A percentile compares a stretch with the other conserved stretches of the same genome.
These are phyloP conservation scores for Neomicropteryx cornuta DNA, from an alignment of 1,140 invertebrate genomes.

Conservation along the genomic window DNA sequence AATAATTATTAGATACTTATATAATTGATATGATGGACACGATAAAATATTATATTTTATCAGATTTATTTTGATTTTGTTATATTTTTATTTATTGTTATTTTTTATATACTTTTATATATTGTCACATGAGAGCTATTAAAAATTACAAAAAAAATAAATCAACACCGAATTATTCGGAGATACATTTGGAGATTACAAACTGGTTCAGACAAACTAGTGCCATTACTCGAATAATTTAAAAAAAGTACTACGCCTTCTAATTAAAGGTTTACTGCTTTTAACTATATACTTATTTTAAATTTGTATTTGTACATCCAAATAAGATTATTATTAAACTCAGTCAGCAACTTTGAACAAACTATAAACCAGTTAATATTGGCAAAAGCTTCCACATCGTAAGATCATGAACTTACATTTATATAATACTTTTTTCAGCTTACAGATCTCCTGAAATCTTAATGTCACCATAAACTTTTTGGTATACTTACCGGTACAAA, in stretches of 20 bases:
- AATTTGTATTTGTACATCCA: not conserved
- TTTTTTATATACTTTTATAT: too few relatives aligned
- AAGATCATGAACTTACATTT: not conserved
- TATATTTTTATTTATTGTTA: not conserved
- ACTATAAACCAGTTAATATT: not conserved
- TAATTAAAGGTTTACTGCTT: too few relatives aligned
- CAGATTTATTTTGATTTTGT: not conserved
- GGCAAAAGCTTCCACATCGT: too few relatives aligned
- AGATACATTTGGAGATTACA: too few relatives aligned
- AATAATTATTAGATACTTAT: not conserved
- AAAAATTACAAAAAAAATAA: too few relatives aligned
- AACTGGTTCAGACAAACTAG: too few relatives aligned
- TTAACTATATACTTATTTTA: too few relatives aligned
- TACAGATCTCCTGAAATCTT: not conserved
- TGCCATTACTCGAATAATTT: too few relatives aligned
- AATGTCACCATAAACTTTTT: not conserved
- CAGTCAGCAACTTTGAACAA: not conserved
- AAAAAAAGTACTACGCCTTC: too few relatives aligned
- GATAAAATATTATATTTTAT: constrained; percentile 1
- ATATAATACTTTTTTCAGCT: not conserved
- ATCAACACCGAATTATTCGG: too few relatives aligned
- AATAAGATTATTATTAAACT: not conserved
- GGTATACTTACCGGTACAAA: constrained; percentile 57
- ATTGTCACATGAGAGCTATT: too few relatives aligned
- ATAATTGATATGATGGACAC: not conserved